Base-by-base conservation (phyloP, 2,113 vertebrate species). In the Platanista minor region DNA sequence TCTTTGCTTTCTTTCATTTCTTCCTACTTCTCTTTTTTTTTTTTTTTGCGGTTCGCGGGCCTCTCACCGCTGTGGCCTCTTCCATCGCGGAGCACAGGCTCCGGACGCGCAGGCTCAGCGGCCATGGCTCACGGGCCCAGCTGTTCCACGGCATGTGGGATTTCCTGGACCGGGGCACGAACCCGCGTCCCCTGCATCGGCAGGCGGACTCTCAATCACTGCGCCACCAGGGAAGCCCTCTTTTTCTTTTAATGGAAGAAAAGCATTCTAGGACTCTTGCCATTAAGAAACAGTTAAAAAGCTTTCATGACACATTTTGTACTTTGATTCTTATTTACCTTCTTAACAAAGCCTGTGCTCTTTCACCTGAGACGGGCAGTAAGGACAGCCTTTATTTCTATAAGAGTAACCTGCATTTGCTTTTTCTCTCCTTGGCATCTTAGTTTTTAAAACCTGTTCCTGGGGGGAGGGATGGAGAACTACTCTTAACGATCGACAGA, bases 371-470 rank as follows among this genome's bases (percentile, higher is more conserved):
- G 25, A 64, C 20, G 15, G 57, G 29, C 23, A 72, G 8, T 66
- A 27, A 54, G 27, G 3, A 69, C 9, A 27, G 36, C 20, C 80
- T 75, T 33, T 18, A 36, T 64, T 87, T 90, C 61, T 81, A 41
- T 84, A 52, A 54, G 9, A 78, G 17, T 41, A 91, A 62, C 78
- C 43, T 90, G 27, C n/a, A 54, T 67, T 74, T 95, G n/a, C 27
- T 81, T 83, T 96, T 84, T 90, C 41, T 59, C 43, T 83, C 71
- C 77, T 81, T 94, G 43, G 66, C 92, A 69, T 84, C 10, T 90
- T 87, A 74, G 61, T 72, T 84, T 87, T 90, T 39, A 7, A 82
- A 36, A 72, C 54, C 69, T 80, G 9, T 43, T 77, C 49, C 54
- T 0, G 39, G 9, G 5, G 17, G 39, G 25, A 21, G 13, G 25